Conservation (phyloP, 2,113 vertebrate species). For the Haplochromis burtoni region DNA sequence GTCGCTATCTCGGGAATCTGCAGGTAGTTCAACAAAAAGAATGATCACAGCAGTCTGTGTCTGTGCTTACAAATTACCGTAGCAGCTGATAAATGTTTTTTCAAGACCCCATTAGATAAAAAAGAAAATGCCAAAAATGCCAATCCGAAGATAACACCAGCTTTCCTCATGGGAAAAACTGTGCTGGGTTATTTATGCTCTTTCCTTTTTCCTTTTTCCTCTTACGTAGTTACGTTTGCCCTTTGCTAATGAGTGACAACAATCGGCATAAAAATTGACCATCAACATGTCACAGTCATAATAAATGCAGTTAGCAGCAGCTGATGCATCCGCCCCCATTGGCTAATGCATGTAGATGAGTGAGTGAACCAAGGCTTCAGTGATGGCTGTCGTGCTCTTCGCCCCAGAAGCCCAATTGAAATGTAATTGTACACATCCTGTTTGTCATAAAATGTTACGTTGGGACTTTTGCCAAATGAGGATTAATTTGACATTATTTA, state of each 20-base stretch:
- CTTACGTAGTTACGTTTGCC: not conserved
- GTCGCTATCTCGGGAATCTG: not conserved
- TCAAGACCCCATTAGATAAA: not conserved
- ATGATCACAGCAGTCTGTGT: not conserved
- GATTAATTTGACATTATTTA: not conserved
- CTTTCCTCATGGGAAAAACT: not conserved
- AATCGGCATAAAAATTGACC: not conserved
- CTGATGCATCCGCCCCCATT: not conserved
- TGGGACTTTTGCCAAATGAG: not conserved
- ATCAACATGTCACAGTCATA: not conserved
- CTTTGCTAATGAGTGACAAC: not conserved
- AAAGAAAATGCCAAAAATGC: not conserved
- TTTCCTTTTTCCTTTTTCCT: not conserved
- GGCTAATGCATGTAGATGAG: not conserved
- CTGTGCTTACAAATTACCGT: not conserved
- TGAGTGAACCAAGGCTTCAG: not conserved
- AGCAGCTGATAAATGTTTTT: not conserved
- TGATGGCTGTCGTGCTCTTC: not conserved
- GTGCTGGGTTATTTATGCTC: not conserved
- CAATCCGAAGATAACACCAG: not conserved
- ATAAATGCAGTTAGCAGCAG: not conserved
- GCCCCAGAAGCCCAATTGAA: not conserved
- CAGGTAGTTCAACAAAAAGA: not conserved
- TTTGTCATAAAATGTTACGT: not conserved
- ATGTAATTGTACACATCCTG: not conserved